Evolutionary conservation across 2,888 invertebrate species (phyloP).

Genomic region (Archips crataeganus): DNA sequence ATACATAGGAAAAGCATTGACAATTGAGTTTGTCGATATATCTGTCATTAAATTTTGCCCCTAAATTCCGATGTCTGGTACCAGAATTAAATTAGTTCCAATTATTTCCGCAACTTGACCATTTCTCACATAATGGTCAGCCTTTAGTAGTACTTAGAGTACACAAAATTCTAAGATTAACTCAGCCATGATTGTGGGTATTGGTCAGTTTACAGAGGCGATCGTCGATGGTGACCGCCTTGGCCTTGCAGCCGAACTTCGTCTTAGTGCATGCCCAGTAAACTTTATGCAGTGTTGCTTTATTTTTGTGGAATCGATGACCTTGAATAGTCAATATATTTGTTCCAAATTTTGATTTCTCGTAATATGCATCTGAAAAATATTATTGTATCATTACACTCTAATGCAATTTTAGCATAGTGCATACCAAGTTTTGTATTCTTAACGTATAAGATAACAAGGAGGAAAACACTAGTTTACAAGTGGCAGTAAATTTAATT

Average conservation of each 20-base stretch:
- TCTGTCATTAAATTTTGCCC: too few species aligned
- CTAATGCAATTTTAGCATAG: neutral
- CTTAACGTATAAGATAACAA: too few species aligned
- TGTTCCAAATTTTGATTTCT: slow-evolving; percentile 19
- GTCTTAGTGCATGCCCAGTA: slow-evolving; percentile 31
- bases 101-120: too few species aligned
- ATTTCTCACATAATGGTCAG: too few species aligned
- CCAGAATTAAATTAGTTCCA: too few species aligned
- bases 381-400: neutral
- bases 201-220: slow-evolving; percentile 10
- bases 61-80: too few species aligned
- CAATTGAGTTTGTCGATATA: too few species aligned
- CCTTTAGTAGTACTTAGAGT: neutral
- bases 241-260: slow-evolving; percentile 27
- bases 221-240: slow-evolving; percentile 23
- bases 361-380: slow-evolving; percentile 6
- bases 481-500: too few species aligned
- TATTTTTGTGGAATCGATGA: slow-evolving; percentile 36
- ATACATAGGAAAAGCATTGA: too few species aligned
- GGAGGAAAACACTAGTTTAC: too few species aligned
- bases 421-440: neutral
- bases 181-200: slow-evolving; percentile 29
- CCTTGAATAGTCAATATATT: slow-evolving; percentile 10
- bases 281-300: neutral
- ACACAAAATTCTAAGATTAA: neutral